Percentiles rank a stretch among this genome's conserved stretches.
These are phyloP conservation scores for Morinoia aosen DNA, from an alignment of 2,888 invertebrate species.

Conservation along the genomic window DNA sequence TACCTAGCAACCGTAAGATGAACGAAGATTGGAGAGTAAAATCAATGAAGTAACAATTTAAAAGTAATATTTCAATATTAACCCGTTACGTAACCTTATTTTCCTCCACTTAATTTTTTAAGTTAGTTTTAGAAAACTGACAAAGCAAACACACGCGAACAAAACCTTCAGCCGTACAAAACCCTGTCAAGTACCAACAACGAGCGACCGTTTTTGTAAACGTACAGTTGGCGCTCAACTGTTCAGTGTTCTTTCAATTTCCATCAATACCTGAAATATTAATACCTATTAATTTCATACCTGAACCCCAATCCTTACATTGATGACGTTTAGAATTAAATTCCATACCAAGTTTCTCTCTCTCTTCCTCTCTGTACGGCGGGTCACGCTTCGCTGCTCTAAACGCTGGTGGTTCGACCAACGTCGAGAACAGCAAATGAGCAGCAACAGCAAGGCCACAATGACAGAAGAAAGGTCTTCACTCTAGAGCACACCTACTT, in stretches of 20 bases:
- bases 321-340: not conserved
- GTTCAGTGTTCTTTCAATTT: not conserved
- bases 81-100: too few species aligned
- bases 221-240: not conserved
- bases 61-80: too few species aligned
- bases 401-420: not conserved
- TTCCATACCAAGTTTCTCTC: not conserved
- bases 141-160: too few species aligned
- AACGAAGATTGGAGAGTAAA: too few species aligned
- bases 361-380: not conserved
- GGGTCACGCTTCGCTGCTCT: not conserved
- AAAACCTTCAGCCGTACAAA: too few species aligned
- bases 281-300: not conserved
- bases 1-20: too few species aligned
- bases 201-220: not conserved
- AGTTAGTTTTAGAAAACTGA: too few species aligned
- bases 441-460: not conserved
- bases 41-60: too few species aligned
- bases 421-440: not conserved
- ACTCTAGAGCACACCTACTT: not conserved
- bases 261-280: too few species aligned
- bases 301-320: not conserved
- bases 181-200: not conserved
- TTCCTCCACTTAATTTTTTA: too few species aligned
- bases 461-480: not conserved